Conservation (phyloP, 2,113 vertebrate genomes). For the Leucopsar rothschildi region DNA sequence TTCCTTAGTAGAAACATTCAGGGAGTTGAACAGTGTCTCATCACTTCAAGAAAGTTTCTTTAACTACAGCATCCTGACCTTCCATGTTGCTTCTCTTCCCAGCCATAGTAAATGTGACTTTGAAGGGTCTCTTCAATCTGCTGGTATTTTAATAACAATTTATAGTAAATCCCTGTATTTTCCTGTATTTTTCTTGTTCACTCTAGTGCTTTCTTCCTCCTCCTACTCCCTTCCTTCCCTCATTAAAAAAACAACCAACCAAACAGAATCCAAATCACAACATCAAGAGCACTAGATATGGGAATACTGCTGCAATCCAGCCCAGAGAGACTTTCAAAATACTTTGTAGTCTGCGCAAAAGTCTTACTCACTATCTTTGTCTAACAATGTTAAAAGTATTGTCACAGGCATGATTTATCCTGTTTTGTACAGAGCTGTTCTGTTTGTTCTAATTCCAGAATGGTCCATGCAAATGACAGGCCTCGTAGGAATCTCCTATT, state of each 20-base stretch:
- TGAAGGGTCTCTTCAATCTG: not conserved
- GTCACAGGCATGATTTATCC: not conserved
- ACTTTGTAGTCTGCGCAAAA: not conserved
- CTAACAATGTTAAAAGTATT: not conserved
- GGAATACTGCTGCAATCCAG: not conserved
- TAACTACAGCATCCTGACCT: not conserved
- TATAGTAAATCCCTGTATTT: not conserved
- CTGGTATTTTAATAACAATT: not conserved
- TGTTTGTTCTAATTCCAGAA: not conserved
- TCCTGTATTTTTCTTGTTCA: not conserved
- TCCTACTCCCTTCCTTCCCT: rapidly evolving
- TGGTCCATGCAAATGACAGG: not conserved
- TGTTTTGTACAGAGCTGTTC: not conserved
- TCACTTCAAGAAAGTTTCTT: not conserved
- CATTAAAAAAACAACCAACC: not conserved
- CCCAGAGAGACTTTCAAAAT: not conserved
- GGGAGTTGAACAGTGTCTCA: not conserved
- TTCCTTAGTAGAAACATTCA: not conserved
- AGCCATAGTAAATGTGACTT: not conserved
- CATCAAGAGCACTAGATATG: not conserved
- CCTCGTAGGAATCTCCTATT: not conserved
- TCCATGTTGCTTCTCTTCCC: not conserved
- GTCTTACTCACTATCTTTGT: not conserved
- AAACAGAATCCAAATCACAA: not conserved
- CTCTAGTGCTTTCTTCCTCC: not conserved